Evolutionary conservation across 2,797 vertebrate genomes (phyloP), one percentile per base, ranked within the genome.

Genomic region (Octomys mimax): DNA sequence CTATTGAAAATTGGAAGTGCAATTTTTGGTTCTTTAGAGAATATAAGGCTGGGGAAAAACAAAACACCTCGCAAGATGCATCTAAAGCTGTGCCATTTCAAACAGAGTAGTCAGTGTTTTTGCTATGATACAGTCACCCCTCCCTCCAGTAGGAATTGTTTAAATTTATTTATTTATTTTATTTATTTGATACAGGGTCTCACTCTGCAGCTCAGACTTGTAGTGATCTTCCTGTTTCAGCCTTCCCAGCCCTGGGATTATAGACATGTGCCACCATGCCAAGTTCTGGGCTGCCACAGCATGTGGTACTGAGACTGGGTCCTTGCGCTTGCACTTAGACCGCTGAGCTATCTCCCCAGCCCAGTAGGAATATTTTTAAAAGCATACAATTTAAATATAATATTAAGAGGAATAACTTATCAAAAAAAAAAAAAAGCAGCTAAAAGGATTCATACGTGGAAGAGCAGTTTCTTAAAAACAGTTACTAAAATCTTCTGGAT

Each of bases 401-500:
- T 22, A 52, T 19, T 62, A 89, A 91, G 13, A n/a, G 36, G 36
- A 57, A 73, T 71, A 68, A 57, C 2, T 14, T 88, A 24, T 28
- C 82, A 89, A 71, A 82, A 89, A 61, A 84, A 89, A 71, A 82
- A 89, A 83, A 49, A 81, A 85, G 42, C 71, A 70, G 3, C 71
- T 28, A 87, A 92, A 84, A 77, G 31, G n/a, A 0, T 78, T 61
- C 4, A 28, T 85, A 42, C 71, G 77, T 87, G 2, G 6, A 89
- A 86, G 18, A 91, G 1, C 2, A 95, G 0, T 9, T 90, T 96
- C 66, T 93, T 93, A 77, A 93, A 95, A 95, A 54, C 84, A 92
- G 52, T 62, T 26, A 57, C 52, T 71, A 59, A 46, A 88, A 79
- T 3, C 49, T 14, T 87, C 39, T 78, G 19, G 49, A 46, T 64